Percentiles rank a stretch among this genome's conserved stretches.
phyloP scores from a whole-genome alignment of 92 coral and sea anemone species.

The Paramuricea clavata region DNA sequence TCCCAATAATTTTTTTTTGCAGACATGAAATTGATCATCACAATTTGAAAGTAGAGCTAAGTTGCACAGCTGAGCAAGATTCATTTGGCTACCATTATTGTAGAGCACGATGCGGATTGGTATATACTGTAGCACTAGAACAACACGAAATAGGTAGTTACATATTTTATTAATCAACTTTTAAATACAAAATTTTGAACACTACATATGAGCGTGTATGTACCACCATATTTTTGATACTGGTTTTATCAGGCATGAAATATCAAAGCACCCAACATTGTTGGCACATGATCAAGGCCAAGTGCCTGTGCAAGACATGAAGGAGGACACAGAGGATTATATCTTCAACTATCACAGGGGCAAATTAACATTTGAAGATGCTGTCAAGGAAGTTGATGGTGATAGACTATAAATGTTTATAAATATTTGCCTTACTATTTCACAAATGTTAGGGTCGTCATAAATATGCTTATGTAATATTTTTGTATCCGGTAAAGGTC shows the following conservation, averaged over 20 bases:
- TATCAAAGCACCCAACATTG: constrained; percentile 4
- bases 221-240: constrained; percentile 16
- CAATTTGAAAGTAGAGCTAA: not conserved
- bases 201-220: not conserved
- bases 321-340: constrained; percentile 32
- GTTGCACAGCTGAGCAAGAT: not conserved
- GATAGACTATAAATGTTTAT: constrained; percentile 1
- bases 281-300: constrained; percentile 6
- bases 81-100: constrained; percentile 11
- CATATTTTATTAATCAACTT: not conserved
- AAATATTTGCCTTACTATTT: constrained; percentile 28
- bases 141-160: constrained; percentile 31
- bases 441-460: constrained; percentile 59
- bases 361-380: constrained; percentile 2
- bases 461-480: constrained; percentile 64
- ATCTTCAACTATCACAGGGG: not conserved
- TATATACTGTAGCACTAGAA: constrained; percentile 12
- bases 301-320: not conserved
- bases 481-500: constrained; percentile 49
- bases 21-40: not conserved
- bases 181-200: not conserved
- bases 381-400: not conserved
- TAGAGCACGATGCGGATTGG: constrained; percentile 34
- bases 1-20: no score
- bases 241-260: constrained; percentile 37